Base-by-base conservation (phyloP, 2,797 vertebrate species). In the Crypturellus tataupa region DNA sequence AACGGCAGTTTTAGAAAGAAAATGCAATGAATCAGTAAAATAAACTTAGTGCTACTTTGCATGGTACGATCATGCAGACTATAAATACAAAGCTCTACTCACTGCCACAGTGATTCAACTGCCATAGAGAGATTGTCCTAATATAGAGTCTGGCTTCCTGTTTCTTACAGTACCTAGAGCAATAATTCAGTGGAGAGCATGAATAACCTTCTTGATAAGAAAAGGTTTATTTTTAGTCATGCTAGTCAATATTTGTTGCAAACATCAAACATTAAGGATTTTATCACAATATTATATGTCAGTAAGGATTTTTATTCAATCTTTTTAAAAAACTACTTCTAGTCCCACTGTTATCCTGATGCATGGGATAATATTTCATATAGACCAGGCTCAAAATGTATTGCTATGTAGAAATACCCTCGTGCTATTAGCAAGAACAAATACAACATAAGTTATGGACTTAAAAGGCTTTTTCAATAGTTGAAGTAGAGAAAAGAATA, bases 311-410 rank as follows among this genome's bases (percentile, higher is more conserved):
- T 86, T 70, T 21, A n/a, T 39, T 84, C 63, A 6, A 10, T 80
- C 79, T 77, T 87, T 69, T 67, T 80, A 24, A 83, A 24, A 85
- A 85, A 53, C 4, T 81, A 42, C 70, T 89, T 91, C 40, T 91
- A 10, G 8, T 79, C 33, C 81, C 56, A n/a, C 3, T 44, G 19
- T 56, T 62, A 29, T 31, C 31, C 18, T 73, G 6, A 70, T 81
- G 33, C 14, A 23, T 37, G 23, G 24, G 9, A n/a, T 58, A 85
- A 9, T 42, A 25, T 72, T 37, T 79, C 44, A 70, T 65, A 84
- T 42, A 58, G 39, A 35, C 14, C 44, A 79, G 51, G 7, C 7
- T 95, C 68, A 81, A 88, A n/a, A 6, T 73, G 9, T 53, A 21
- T 53, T 64, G n/a, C 33, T 20, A 25, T 86, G 81, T 33, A 84